These are phyloP conservation scores for Planococcus citri DNA, from an alignment of 1,140 invertebrate genomes.

Conservation along the genomic window DNA sequence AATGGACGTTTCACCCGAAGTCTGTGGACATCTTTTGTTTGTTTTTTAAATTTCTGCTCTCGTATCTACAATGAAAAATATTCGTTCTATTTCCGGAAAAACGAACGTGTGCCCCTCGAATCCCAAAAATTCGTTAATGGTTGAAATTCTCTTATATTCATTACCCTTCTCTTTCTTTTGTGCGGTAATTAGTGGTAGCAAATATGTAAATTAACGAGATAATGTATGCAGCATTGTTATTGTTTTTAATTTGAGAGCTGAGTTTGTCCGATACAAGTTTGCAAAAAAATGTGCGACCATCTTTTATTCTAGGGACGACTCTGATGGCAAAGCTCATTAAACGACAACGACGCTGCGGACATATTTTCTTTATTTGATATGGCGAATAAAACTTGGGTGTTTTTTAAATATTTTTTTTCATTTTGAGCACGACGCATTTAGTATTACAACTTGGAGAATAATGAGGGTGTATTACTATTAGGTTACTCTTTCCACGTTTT, in stretches of 20 bases:
- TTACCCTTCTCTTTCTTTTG: constrained; percentile 13
- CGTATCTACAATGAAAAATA: constrained; percentile 12
- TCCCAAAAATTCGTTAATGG: constrained; percentile 11
- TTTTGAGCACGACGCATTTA: too few relatives aligned
- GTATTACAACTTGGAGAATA: too few relatives aligned
- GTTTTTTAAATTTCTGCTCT: constrained; percentile 11
- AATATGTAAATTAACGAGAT: constrained; percentile 19
- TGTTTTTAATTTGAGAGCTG: constrained; percentile 16
- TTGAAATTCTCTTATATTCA: constrained; percentile 16
- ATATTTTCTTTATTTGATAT: too few relatives aligned
- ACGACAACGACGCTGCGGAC: too few relatives aligned
- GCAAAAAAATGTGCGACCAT: neutral
- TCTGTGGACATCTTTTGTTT: neutral
- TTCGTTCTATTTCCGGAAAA: constrained; percentile 13
- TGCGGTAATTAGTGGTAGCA: constrained; percentile 14
- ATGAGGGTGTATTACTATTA: too few relatives aligned
- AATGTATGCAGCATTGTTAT: constrained; percentile 5
- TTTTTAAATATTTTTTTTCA: too few relatives aligned
- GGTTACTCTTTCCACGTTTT: too few relatives aligned
- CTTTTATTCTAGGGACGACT: neutral
- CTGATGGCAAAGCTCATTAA: neutral
- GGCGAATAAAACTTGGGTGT: too few relatives aligned
- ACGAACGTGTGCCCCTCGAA: neutral
- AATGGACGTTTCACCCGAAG: neutral
- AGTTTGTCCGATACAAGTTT: neutral